phyloP scores from a whole-genome alignment of 2,113 vertebrate genomes.

The Muntiacus muntjak region DNA sequence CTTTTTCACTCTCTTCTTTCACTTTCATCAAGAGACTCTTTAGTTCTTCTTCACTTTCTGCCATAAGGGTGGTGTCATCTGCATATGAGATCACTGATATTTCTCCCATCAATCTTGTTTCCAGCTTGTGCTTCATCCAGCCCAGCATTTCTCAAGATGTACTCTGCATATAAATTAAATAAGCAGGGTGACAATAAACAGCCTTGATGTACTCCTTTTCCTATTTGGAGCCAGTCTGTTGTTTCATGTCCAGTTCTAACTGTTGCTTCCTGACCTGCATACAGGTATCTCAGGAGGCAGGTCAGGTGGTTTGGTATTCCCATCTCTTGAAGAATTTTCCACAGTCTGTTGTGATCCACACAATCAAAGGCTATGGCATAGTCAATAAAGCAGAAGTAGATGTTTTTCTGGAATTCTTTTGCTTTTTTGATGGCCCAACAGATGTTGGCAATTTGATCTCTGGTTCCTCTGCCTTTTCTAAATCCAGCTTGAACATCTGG shows the following conservation, averaged over 20 bases:
- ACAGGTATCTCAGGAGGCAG: background rate
- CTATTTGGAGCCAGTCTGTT: background rate
- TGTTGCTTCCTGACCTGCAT: background rate
- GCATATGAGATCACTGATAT: background rate
- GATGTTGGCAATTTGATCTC: background rate
- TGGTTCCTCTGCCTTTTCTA: background rate
- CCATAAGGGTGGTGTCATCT: background rate
- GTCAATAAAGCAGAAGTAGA: background rate
- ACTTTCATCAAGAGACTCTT: background rate
- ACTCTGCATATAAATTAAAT: background rate
- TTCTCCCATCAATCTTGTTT: background rate
- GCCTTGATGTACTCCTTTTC: background rate
- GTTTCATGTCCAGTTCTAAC: background rate
- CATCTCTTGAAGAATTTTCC: background rate
- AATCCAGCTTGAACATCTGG: background rate
- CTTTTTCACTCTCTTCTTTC: background rate
- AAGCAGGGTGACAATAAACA: background rate
- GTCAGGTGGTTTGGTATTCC: background rate
- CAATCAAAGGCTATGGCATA: background rate
- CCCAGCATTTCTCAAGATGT: background rate
- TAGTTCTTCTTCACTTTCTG: background rate
- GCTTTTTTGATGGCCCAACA: background rate
- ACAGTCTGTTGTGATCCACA: background rate
- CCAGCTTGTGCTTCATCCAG: background rate
- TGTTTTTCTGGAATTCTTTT: background rate